Base-by-base conservation (phyloP, 1,140 invertebrate species). In the Artemia franciscana region DNA sequence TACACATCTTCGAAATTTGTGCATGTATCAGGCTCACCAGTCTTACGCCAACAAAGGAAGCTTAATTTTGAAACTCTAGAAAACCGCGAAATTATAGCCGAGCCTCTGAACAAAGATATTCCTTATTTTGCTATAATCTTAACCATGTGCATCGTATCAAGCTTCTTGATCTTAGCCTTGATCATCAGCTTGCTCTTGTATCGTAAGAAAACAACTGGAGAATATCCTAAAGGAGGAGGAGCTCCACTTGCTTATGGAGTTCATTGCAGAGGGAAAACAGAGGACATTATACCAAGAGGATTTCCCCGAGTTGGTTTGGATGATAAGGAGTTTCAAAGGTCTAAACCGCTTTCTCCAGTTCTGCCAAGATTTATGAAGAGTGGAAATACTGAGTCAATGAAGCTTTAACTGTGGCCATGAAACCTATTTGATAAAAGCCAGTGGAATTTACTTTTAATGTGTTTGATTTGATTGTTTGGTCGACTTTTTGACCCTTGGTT, bases 101-200 rank as follows among this genome's bases (percentile, higher is more conserved):
- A 79, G 69, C 66, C 75, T 3, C 76, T 80, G n/a, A 79, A 78
- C 24, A 73, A 78, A 26, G 76, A 80, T 23, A 80, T 81, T 4
- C 78, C 81, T 28, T 84, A 84, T 70, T 81, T 84, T 67, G 84
- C 82, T 1, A 80, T 82, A 15, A 76, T 83, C 4, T 78, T 85
- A 60, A 80, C 84, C 4, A 72, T 84, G 24, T 82, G 79, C 4
- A 80, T 81, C 0, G 79, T 80, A 2, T 83, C 82, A 25, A 82
- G 82, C 9, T 84, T 84, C 67, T 76, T 84, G 60, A 82, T 85
- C 65, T 82, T 80, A 68, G 80, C 82, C 51, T 71, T 85, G 18
- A 77, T 81, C 9, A 77, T 84, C 15, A 71, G 84, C 4, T 73
- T 84, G 7, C 79, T 84, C 71, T 73, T 84, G 12, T 84, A 84